Conservation (phyloP, 2,797 vertebrate species). For the Trachurus trachurus region DNA sequence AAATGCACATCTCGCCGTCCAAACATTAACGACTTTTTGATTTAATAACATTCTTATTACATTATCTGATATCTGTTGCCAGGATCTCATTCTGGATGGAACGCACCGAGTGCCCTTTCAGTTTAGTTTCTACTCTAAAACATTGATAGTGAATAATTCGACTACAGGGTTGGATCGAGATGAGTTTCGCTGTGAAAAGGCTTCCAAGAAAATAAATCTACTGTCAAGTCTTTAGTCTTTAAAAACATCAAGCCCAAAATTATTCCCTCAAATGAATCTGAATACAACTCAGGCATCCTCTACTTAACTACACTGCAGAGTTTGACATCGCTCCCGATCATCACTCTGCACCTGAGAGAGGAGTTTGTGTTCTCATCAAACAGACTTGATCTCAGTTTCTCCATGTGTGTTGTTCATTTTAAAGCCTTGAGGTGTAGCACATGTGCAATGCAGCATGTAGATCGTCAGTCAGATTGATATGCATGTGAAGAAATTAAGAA, state of each 20-base stretch:
- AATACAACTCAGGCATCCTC: not conserved
- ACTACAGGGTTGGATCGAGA: not conserved
- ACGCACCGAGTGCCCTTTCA: not conserved
- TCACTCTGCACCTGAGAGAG: too few species aligned
- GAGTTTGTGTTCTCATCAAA: too few species aligned
- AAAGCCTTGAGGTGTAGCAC: too few species aligned
- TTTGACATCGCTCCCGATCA: too few species aligned
- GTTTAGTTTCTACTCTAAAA: conserved; percentile 9
- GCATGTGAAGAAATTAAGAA: too few species aligned
- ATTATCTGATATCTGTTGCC: not conserved
- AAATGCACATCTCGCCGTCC: not conserved
- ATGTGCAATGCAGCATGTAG: too few species aligned
- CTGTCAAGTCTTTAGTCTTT: not conserved
- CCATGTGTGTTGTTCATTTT: too few species aligned
- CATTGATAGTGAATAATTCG: not conserved
- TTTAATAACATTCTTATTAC: too few species aligned
- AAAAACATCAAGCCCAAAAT: not conserved
- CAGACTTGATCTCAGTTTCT: too few species aligned
- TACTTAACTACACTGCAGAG: not conserved
- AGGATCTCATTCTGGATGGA: not conserved
- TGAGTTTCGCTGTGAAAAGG: not conserved
- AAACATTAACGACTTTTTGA: not conserved
- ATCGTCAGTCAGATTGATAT: too few species aligned
- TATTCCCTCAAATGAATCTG: not conserved
- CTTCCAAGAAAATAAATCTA: not conserved